Evolutionary conservation across 1,140 invertebrate species (phyloP), one percentile per base, ranked within the genome.

Genomic region (Ganaspis sp.): DNA sequence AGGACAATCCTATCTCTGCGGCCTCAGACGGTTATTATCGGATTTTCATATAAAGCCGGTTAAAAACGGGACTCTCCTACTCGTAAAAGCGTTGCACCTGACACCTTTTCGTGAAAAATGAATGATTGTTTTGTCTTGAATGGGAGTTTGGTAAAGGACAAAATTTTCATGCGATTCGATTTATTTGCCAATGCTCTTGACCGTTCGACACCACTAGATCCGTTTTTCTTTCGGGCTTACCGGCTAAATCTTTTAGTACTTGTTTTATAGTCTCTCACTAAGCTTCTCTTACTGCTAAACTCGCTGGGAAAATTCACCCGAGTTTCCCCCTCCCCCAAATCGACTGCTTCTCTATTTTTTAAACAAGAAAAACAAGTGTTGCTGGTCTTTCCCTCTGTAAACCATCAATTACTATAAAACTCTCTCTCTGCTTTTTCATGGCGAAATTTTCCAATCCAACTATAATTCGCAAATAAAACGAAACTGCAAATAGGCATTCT

Each of bases 1-100:
- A 26, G 26, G 58, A 64, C 58, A 64, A 64, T 64, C 58, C 26
- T 64, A 64, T 64, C 58, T 26, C 58, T 29, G 58, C 15, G 23
- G 26, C 58, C 58, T n/a, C 21, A 64, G 58, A 34, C 49, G 79
- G 37, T 83, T 84, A 84, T 84, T 84, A 83, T 83, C 75, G 83
- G 74, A 83, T 84, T 84, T 83, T 83, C 82, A 84, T 83, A n/a
- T n/a, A 83, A 84, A 84, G 71, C 72, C 75, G 81, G 76, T 83
- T 75, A 81, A 83, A 83, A 74, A 73, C 74, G 71, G 49, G 42
- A 17, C 42, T 76, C 34, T 17, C n/a, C 45, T 45, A 8, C 45
- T 64, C 78, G 53, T 71, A 80, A 80, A 80, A 76, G 42, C 26
- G 40, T 23, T 70, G 53, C 71, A 80, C 69, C 80, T 74, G 70